These are phyloP conservation scores for Dysidea cf. avara DNA, from an alignment of 37 sponge, comb jelly and placozoan species.

Conservation along the genomic window DNA sequence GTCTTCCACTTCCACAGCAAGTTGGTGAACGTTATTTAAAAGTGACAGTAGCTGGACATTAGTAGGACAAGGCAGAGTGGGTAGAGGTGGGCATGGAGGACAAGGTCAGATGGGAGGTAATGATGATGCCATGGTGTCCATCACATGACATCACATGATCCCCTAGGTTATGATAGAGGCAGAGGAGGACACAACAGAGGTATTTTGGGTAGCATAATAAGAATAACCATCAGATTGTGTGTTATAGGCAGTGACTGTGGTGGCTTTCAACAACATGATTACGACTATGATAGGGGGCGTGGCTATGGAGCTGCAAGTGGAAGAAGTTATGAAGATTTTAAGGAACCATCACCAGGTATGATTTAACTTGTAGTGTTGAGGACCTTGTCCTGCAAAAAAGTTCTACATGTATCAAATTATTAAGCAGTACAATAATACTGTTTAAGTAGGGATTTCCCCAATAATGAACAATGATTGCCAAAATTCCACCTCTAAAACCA, in stretches of 20 bases:
- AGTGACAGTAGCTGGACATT: constrained; percentile 67
- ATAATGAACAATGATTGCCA: no score
- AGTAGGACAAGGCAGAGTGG: constrained; percentile 38
- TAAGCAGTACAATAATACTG: no score
- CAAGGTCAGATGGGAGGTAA: constrained; percentile 22
- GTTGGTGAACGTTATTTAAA: constrained; percentile 56
- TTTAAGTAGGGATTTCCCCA: no score
- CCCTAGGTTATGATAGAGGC: constrained; percentile 7
- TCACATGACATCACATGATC: no score
- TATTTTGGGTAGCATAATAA: neutral
- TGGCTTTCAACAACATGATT: constrained; percentile 23
- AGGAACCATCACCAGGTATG: constrained; percentile 67
- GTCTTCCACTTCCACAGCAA: constrained; percentile 27
- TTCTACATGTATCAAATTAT: no score
- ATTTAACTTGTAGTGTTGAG: no score
- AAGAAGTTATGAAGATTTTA: constrained; percentile 44
- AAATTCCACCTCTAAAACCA: no score
- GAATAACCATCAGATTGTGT: no score
- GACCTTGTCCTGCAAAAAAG: no score
- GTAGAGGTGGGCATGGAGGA: constrained; percentile 51
- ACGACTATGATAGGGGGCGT: constrained; percentile 14
- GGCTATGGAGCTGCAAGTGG: constrained; percentile 15
- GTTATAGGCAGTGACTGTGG: constrained; percentile 35
- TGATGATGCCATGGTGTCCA: no score
- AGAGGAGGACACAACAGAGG: constrained; percentile 55